Conservation (phyloP, 23 tunicate genomes). For the Halocynthia aurantium region DNA sequence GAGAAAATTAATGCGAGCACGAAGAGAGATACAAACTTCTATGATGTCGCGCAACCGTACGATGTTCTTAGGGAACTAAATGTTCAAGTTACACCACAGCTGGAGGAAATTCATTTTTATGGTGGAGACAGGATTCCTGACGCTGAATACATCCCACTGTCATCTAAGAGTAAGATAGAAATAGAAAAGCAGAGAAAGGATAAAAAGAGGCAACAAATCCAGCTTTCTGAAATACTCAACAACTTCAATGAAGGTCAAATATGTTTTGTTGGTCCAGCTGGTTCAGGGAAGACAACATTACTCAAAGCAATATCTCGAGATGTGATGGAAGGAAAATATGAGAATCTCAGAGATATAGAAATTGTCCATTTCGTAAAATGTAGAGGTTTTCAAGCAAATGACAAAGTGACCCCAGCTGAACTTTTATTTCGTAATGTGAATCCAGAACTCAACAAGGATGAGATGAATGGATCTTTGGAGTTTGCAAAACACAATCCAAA, state of each 20-base stretch:
- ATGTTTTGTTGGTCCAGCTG: neutral
- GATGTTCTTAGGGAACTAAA: neutral
- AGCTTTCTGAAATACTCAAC: neutral
- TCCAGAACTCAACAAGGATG: neutral
- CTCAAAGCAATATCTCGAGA: slow-evolving; percentile 5
- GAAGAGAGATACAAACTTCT: too few relatives aligned
- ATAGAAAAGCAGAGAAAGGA: neutral
- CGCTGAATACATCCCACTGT: neutral
- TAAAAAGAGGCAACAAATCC: too few relatives aligned
- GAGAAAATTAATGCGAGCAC: too few relatives aligned
- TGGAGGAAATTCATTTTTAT: neutral
- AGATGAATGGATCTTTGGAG: too few relatives aligned
- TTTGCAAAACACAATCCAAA: neutral
- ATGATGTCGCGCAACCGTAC: too few relatives aligned
- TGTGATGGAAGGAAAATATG: neutral
- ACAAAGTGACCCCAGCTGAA: too few relatives aligned
- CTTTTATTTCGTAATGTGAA: too few relatives aligned
- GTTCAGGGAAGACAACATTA: slow-evolving; percentile 5
- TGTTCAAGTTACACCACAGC: neutral
- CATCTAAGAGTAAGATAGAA: neutral
- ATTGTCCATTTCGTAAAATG: too few relatives aligned
- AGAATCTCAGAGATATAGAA: neutral
- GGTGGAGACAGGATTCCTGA: neutral
- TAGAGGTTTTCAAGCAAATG: too few relatives aligned
- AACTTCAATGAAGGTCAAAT: neutral